phyloP scores from a whole-genome alignment of 2,797 vertebrate genomes.

The Acridotheres tristis region DNA sequence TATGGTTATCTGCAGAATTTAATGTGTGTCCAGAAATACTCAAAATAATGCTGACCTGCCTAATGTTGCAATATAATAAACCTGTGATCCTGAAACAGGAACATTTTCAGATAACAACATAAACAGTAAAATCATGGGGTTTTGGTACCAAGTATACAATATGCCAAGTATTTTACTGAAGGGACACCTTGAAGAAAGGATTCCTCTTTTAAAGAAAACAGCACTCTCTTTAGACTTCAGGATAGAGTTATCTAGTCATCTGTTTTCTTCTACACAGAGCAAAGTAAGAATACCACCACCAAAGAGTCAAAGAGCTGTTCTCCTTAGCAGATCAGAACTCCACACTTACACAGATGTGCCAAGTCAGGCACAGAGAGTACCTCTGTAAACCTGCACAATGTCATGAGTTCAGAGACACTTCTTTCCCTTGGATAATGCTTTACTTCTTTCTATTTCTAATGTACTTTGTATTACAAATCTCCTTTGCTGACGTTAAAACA shows the following conservation, averaged over 20 bases:
- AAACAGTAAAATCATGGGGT: not conserved
- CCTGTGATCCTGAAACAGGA: not conserved
- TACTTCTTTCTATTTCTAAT: not conserved
- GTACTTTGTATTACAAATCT: not conserved
- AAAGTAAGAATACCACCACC: not conserved
- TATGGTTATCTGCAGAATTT: not conserved
- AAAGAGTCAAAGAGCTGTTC: not conserved
- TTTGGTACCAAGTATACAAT: not conserved
- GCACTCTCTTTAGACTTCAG: not conserved
- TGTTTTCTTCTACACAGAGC: not conserved
- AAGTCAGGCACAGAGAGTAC: not conserved
- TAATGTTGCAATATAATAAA: not conserved
- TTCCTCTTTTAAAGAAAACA: not conserved
- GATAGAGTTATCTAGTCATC: not conserved
- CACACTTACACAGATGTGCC: rapidly evolving
- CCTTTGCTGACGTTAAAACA: not conserved
- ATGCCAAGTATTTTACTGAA: not conserved
- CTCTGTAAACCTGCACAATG: not conserved
- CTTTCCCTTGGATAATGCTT: not conserved
- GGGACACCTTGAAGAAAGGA: not conserved
- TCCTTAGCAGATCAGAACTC: not conserved
- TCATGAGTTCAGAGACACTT: not conserved
- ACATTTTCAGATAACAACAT: not conserved
- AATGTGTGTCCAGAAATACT: not conserved
- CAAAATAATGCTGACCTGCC: not conserved